Evolutionary conservation across 2,113 vertebrate genomes (phyloP).

Genomic region (Gambusia holbrooki): DNA sequence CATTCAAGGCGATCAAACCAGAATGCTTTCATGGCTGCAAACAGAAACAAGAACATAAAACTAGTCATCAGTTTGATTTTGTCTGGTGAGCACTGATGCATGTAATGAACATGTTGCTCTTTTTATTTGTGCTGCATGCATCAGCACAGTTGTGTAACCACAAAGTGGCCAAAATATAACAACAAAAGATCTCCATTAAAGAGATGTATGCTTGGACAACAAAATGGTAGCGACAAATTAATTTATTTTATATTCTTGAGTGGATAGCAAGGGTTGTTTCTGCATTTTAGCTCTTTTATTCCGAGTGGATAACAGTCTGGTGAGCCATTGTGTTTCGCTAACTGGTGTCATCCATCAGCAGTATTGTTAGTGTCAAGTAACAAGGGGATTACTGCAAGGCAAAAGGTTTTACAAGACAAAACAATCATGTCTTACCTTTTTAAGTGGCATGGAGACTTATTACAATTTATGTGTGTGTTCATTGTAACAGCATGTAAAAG

Average conservation of each 20-base stretch:
- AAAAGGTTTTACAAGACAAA: background rate
- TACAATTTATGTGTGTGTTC: background rate
- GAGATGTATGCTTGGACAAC: background rate
- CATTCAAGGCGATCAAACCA: background rate
- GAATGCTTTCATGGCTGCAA: background rate
- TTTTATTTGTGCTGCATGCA: background rate
- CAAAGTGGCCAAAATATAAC: background rate
- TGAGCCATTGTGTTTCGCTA: background rate
- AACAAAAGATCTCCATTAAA: background rate
- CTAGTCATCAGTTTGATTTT: background rate
- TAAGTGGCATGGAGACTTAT: background rate
- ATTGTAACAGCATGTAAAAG: background rate
- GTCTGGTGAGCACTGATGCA: background rate
- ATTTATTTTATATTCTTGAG: background rate
- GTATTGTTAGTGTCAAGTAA: background rate
- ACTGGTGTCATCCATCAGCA: slow-evolving; percentile 9
- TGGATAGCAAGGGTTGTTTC: background rate
- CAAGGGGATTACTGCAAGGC: background rate
- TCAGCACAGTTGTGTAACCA: background rate
- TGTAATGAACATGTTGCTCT: background rate
- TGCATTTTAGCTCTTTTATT: background rate
- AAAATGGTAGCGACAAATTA: background rate
- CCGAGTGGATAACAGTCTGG: background rate
- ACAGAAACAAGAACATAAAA: background rate
- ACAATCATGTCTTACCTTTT: background rate